A percentile compares a stretch with the other conserved stretches of the same genome.
phyloP scores from a whole-genome alignment of 2,888 invertebrate genomes.

The Epinotia bilunana region DNA sequence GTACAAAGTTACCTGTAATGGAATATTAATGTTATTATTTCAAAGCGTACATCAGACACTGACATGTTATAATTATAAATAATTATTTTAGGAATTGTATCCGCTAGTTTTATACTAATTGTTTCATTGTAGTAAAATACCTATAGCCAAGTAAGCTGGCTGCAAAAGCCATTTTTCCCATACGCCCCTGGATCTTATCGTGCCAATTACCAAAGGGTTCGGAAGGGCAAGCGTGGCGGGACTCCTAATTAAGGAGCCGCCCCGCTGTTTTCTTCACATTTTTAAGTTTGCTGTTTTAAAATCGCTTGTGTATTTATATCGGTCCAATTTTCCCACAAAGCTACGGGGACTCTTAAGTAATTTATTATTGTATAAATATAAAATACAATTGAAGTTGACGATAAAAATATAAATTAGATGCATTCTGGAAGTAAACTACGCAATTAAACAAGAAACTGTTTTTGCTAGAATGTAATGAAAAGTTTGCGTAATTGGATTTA shows the following conservation, averaged over 20 bases:
- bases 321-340: conserved; percentile 23
- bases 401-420: background rate
- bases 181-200: conserved; percentile 79
- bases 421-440: background rate
- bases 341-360: background rate
- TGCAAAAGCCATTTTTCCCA: conserved; percentile 73
- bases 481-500: background rate
- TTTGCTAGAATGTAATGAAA: background rate
- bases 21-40: background rate
- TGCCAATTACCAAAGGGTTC: conserved; percentile 81
- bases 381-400: background rate
- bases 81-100: background rate
- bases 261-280: conserved; percentile 65
- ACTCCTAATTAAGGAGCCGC: conserved; percentile 78
- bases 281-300: conserved; percentile 51
- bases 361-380: background rate
- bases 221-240: conserved; percentile 78
- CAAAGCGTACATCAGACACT: background rate
- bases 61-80: background rate
- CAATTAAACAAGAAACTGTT: no score
- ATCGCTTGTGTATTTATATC: conserved; percentile 27
- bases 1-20: background rate
- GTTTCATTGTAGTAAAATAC: background rate
- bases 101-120: background rate
- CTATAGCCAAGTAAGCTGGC: conserved; percentile 47